These are phyloP conservation scores for Clarias gariepinus DNA, from an alignment of 2,113 vertebrate genomes.

Conservation along the genomic window DNA sequence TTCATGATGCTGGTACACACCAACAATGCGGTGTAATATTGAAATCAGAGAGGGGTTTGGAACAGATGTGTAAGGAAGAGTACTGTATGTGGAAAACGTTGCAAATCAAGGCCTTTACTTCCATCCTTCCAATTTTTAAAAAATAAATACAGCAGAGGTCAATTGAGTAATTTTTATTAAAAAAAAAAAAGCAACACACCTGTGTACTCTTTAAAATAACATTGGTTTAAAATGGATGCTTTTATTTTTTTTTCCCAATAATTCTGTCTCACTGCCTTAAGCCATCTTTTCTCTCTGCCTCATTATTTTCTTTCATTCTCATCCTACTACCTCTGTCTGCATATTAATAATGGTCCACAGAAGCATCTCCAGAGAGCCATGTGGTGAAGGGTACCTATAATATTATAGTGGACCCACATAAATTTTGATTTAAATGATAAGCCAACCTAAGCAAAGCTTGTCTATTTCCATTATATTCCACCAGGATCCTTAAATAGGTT, in stretches of 20 bases:
- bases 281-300: neutral
- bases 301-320: neutral
- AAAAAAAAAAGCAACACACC: neutral
- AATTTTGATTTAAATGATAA: constrained; percentile 27
- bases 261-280: neutral
- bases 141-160: neutral
- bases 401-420: constrained; percentile 22
- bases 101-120: neutral
- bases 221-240: neutral
- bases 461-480: constrained; percentile 27
- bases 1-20: neutral
- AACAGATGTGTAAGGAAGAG: neutral
- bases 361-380: neutral
- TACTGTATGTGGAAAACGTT: neutral
- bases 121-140: too few relatives aligned
- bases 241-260: neutral
- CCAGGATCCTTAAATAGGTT: neutral
- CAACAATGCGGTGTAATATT: neutral
- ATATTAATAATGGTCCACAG: constrained; percentile 21
- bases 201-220: neutral
- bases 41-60: neutral
- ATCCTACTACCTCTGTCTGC: neutral
- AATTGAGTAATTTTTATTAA: neutral
- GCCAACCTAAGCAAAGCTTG: constrained; percentile 14
- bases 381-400: neutral